Evolutionary conservation across 2,797 vertebrate genomes (phyloP).

Genomic region (Synanceia verrucosa): DNA sequence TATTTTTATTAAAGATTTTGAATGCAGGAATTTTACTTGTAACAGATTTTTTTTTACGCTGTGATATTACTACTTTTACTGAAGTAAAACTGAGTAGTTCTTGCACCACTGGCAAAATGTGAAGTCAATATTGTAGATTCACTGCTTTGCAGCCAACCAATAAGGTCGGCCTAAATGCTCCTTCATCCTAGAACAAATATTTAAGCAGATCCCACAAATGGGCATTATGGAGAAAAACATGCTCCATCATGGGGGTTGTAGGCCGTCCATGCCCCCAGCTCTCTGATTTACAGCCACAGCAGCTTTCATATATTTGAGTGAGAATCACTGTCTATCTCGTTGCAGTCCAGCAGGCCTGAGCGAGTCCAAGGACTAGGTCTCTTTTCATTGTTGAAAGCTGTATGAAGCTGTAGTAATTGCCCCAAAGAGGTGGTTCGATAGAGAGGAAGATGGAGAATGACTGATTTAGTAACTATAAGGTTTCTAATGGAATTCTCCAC

Average conservation of each 20-base stretch:
- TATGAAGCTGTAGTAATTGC: conserved; percentile 82
- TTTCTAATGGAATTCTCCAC: conserved; percentile 91
- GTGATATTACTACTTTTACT: too few relatives aligned
- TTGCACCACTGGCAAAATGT: too few relatives aligned
- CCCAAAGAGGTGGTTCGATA: conserved; percentile 81
- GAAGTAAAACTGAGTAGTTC: too few relatives aligned
- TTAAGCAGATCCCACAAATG: conserved; percentile 40
- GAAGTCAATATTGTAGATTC: not conserved
- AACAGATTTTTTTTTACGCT: too few relatives aligned
- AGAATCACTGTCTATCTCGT: conserved; percentile 46
- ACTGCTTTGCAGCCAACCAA: not conserved
- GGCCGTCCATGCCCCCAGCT: not conserved
- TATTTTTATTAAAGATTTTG: too few relatives aligned
- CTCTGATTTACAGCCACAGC: conserved; percentile 45
- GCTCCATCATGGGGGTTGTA: conserved; percentile 37
- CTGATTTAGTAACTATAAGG: conserved; percentile 87
- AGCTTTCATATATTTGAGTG: conserved; percentile 34
- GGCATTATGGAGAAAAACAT: conserved; percentile 40
- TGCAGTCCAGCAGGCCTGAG: conserved; percentile 45
- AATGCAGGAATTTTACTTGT: too few relatives aligned
- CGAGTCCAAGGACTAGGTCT: conserved; percentile 57
- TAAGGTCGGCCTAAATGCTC: not conserved
- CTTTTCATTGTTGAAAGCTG: conserved; percentile 44
- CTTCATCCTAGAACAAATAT: conserved; percentile 51
- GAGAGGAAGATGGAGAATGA: conserved; percentile 74